Base-by-base conservation (phyloP, 1,140 invertebrate species). In the Planococcus citri region DNA sequence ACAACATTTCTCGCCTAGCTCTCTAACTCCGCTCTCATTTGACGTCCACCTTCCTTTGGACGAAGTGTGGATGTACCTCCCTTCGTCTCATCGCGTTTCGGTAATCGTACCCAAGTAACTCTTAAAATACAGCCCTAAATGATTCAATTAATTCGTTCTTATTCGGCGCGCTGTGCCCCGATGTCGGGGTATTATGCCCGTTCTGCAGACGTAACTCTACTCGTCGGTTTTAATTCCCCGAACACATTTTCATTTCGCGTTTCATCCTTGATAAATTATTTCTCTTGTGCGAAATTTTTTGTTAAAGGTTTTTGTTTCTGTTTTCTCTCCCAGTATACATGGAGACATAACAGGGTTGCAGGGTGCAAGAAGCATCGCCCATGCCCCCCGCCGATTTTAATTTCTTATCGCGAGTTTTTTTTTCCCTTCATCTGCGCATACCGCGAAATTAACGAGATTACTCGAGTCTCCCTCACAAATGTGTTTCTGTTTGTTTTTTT, bases 231-330 rank as follows among this genome's bases (percentile, higher is more conserved):
- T 64, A 64, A 64, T 64, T 64, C 60, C 60, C 60, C 60, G 25
- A 64, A 64, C 60, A 64, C 60, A 25, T 64, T 64, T 64, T 64
- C 60, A 25, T 64, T 64, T 64, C 17, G 51, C 51, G 17, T n/a
- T 64, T 64, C 21, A 64, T 27, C 25, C 60, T 64, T 64, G 60
- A 64, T 64, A 64, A 64, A 64, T 64, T 64, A 64, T 64, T 64
- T 51, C 12, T 20, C 41, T 20, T 14, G 41, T 51, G n/a, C 41
- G 41, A 20, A n/a, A 51, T 51, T 51, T 51, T 51, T 51, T 33
- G 29, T 33, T 33, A 33, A n/a, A 33, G 29, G 29, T 33, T 33
- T 33, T 33, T 51, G 41, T 51, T 51, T 51, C 41, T 51, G 41
- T 51, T 51, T 51, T 51, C 41, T 51, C n/a, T 51, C n/a, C 41